Conservation (phyloP, 2,888 invertebrate species). For the Xanthorhoe designata region DNA sequence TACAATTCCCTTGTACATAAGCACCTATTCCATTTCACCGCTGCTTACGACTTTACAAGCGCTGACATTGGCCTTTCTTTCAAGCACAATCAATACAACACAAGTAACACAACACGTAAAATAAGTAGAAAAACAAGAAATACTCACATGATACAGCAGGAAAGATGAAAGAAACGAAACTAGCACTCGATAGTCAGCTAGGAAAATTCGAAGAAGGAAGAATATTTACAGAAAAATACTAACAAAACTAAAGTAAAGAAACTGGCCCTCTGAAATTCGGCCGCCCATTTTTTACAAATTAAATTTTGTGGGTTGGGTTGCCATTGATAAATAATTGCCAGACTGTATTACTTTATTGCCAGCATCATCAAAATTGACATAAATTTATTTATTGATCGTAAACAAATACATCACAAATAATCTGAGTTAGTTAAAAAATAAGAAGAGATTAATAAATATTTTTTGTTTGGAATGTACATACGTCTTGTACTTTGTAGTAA, state of each 20-base stretch:
- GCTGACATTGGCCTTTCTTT: conserved; percentile 79
- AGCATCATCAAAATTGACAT: too few relatives aligned
- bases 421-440: too few relatives aligned
- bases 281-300: conserved; percentile 76
- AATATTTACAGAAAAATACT: conserved; percentile 56
- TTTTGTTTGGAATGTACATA: too few relatives aligned
- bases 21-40: conserved; percentile 46
- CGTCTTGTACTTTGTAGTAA: too few relatives aligned
- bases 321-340: background rate
- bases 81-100: conserved; percentile 71
- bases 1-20: too few relatives aligned
- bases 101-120: conserved; percentile 53
- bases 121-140: conserved; percentile 18
- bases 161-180: conserved; percentile 57
- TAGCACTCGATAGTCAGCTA: conserved; percentile 54
- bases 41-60: conserved; percentile 38
- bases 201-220: conserved; percentile 46
- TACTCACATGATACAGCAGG: conserved; percentile 50
- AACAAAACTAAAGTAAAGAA: conserved; percentile 59
- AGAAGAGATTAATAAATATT: too few relatives aligned
- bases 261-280: conserved; percentile 51
- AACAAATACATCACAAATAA: too few relatives aligned
- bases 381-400: too few relatives aligned
- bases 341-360: background rate
- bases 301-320: conserved; percentile 37